Conservation (phyloP, 2,113 vertebrate genomes). For the Nyctereutes procyonoides region DNA sequence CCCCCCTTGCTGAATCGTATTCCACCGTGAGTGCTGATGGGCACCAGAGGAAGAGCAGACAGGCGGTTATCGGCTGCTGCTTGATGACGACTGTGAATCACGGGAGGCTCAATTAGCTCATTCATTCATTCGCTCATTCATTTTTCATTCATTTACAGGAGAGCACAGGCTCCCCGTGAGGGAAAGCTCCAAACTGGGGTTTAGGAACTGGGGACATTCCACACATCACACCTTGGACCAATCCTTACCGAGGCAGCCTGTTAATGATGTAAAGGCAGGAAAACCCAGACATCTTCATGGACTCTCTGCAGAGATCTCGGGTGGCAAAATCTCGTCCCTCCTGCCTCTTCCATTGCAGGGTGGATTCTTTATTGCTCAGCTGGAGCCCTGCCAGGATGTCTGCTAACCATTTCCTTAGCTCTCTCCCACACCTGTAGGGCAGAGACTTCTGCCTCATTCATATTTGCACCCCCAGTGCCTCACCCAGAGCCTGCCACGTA, state of each 20-base stretch:
- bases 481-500: neutral
- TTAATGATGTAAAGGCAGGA: neutral
- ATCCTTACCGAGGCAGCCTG: neutral
- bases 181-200: neutral
- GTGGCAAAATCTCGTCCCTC: neutral
- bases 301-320: neutral
- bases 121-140: neutral
- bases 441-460: fast-evolving
- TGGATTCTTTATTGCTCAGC: neutral
- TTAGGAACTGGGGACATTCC: neutral
- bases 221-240: neutral
- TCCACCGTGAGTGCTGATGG: neutral
- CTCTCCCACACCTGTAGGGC: neutral
- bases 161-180: neutral
- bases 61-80: neutral
- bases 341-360: neutral
- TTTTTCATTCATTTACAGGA: neutral
- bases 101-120: neutral
- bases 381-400: fast-evolving
- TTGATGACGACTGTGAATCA: neutral
- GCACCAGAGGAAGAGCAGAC: fast-evolving
- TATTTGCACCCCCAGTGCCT: too few species aligned
- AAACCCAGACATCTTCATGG: neutral
- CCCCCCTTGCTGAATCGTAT: fast-evolving
- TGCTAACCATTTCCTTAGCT: neutral